Evolutionary conservation across 2,113 vertebrate genomes (phyloP), one percentile per base, ranked within the genome.

Genomic region (Procavia capensis): DNA sequence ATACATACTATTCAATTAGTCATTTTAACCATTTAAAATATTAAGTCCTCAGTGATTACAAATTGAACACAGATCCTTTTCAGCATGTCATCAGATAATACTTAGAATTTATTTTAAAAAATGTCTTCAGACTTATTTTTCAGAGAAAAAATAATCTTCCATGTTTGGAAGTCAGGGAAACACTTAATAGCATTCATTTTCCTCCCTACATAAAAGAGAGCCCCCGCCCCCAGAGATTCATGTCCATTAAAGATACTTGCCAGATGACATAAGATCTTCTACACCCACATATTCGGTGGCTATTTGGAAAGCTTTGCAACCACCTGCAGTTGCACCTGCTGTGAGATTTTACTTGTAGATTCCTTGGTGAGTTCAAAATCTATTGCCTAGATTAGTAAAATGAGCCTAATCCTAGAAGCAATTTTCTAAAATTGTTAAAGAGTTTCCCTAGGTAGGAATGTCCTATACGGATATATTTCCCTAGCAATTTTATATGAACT

Each of bases 341-440:
- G 79, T 91, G 94, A 95, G 93, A 70, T 96, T 96, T 97, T 88
- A 88, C 95, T 95, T 91, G 39, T 29, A 83, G 75, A 96, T 96
- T 97, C 93, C 89, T 96, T 95, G 43, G 86, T 94, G 97, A 91
- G 80, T 82, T 96, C 79, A 95, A 91, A 95, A 97, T 96, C 92
- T 95, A 96, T 94, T 95, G 41, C 83, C 34, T 90, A 95, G 94
- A 95, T 97, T 97, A 96, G 88, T 81, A 95, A 97, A 97, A 96
- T 91, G 85, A 97, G 45, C 19, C 70, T 92, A 95, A 95, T 88
- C 92, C 63, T 93, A 81, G 50, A 93, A 95, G 85, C 68, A 97
- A 92, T 95, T 95, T 95, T 91, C 94, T 89, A 85, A 84, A 34
- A 20, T 59, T 95, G 90, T 93, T 88, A 90, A 90, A 57, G 57